A percentile compares a stretch with the other conserved stretches of the same genome.
Evolutionary conservation across 2,888 invertebrate species (phyloP).

Genomic region (Cosmorhoe ocellata): DNA sequence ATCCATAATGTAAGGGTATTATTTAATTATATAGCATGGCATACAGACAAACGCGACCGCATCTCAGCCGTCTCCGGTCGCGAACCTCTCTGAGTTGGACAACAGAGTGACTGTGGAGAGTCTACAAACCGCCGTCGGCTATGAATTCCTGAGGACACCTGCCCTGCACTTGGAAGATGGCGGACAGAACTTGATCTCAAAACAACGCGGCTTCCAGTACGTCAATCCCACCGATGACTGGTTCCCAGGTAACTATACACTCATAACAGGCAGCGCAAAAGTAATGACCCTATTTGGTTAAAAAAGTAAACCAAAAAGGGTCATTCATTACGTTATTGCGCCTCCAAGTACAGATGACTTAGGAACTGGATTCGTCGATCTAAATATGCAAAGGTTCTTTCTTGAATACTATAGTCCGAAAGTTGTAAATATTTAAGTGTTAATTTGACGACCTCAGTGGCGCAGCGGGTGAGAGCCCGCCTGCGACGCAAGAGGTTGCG

Average conservation of each 20-base stretch:
- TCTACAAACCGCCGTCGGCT: conserved; percentile 90
- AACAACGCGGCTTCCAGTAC: conserved; percentile 92
- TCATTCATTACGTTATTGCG: no score
- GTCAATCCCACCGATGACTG: conserved; percentile 93
- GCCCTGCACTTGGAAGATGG: conserved; percentile 87
- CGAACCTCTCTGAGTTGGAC: conserved; percentile 91
- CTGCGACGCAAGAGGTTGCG: no score
- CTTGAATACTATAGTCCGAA: no score
- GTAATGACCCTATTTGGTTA: no score
- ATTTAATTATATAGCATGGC: conserved; percentile 85
- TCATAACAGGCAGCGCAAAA: neutral
- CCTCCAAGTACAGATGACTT: no score
- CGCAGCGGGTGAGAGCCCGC: no score
- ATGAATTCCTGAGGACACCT: conserved; percentile 90
- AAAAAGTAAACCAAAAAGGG: no score
- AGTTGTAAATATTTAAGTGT: no score
- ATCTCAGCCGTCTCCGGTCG: conserved; percentile 91
- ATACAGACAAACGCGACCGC: conserved; percentile 93
- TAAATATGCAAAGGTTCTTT: no score
- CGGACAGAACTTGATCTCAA: conserved; percentile 86
- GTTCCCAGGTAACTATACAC: conserved; percentile 86
- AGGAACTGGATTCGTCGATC: no score
- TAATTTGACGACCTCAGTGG: no score
- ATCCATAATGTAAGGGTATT: conserved; percentile 59
- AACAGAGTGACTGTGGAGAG: conserved; percentile 86